phyloP scores from a whole-genome alignment of 2,113 vertebrate species.

The Sorex fumeus region DNA sequence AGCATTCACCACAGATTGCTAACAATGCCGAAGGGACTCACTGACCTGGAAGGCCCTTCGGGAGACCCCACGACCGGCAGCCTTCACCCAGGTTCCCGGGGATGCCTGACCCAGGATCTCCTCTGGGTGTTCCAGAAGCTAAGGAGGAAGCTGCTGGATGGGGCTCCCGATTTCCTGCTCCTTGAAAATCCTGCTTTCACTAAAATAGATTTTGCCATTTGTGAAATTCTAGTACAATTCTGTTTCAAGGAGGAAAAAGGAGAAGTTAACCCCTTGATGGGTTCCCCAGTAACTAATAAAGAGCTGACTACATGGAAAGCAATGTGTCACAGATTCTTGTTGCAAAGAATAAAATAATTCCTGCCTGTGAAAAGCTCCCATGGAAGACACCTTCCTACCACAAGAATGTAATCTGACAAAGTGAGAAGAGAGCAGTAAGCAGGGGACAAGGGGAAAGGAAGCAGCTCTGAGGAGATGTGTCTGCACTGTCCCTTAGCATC shows the following conservation, averaged over 20 bases:
- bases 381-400: not conserved
- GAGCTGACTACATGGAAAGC: not conserved
- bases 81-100: too few species aligned
- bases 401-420: not conserved
- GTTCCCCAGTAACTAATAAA: conserved; percentile 16
- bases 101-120: too few species aligned
- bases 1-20: too few species aligned
- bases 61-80: too few species aligned
- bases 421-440: not conserved
- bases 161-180: not conserved
- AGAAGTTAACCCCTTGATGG: not conserved
- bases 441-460: not conserved
- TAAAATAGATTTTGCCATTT: not conserved
- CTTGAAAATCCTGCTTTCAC: not conserved
- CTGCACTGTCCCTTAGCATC: not conserved
- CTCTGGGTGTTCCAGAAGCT: not conserved
- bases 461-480: too few species aligned
- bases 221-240: not conserved
- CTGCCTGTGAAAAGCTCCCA: conserved; percentile 21
- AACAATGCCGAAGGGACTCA: too few species aligned
- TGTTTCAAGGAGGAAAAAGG: not conserved
- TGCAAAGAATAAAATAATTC: not conserved
- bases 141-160: not conserved
- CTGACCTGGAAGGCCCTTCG: too few species aligned
- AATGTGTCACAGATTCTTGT: not conserved